phyloP scores from a whole-genome alignment of 1,140 invertebrate species.

The Pissodes strobi region DNA sequence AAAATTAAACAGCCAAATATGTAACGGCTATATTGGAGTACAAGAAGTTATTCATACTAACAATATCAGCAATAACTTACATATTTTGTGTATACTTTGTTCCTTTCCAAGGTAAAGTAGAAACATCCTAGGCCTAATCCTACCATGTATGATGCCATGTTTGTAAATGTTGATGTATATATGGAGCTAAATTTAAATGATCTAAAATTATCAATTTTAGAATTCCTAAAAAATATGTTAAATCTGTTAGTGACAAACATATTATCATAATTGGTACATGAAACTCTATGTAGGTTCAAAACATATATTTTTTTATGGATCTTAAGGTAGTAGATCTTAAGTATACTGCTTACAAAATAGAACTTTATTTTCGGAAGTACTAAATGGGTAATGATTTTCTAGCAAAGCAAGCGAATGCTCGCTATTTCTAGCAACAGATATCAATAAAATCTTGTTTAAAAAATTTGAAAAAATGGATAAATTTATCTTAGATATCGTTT shows the following conservation, averaged over 20 bases:
- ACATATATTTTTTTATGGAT: not conserved
- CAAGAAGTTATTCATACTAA: not conserved
- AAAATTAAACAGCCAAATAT: too few species aligned
- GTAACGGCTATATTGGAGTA: conserved; percentile 8
- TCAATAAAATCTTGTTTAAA: too few species aligned
- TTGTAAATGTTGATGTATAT: conserved; percentile 36
- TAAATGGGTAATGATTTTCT: too few species aligned
- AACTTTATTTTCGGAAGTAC: too few species aligned
- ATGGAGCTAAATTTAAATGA: conserved; percentile 34
- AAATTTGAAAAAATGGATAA: too few species aligned
- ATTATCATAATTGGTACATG: too few species aligned
- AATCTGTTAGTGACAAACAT: not conserved
- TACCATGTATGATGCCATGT: conserved; percentile 40
- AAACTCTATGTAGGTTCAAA: not conserved
- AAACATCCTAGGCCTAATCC: conserved; percentile 38
- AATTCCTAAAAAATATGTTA: conserved; percentile 35
- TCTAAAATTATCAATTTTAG: conserved; percentile 35
- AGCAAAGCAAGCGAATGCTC: too few species aligned
- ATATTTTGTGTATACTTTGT: conserved; percentile 9
- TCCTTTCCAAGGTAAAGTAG: conserved; percentile 30
- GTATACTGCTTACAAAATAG: too few species aligned
- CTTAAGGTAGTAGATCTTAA: not conserved
- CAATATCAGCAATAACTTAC: too few species aligned
- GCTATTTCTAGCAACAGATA: too few species aligned
- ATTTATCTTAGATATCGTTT: too few species aligned